Evolutionary conservation across 2,797 vertebrate genomes (phyloP), one percentile per base, ranked within the genome.

Genomic region (Labeo calbasu): DNA sequence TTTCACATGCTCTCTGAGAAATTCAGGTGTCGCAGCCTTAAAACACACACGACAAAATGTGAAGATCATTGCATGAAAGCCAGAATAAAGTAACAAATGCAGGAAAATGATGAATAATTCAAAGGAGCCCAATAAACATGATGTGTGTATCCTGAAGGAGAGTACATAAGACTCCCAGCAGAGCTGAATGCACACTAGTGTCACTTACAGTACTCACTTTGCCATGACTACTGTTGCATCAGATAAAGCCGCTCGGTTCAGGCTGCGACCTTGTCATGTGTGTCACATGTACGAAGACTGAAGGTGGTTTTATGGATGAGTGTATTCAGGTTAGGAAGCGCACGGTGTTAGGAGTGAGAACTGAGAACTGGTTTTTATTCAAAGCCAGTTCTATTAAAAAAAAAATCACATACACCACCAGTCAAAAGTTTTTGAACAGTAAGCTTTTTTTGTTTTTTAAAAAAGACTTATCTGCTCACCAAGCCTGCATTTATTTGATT

Each of bases 151-250:
- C 32, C 95, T 95, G 96, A 94, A 95, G 95, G 96, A 95, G 93
- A 95, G 91, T 91, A 23, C 13, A 57, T 23, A 43, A 89, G 92
- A 92, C 92, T 99, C 97, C 97, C 97, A 96, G 96, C 95, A 96
- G 97, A 97, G 97, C 96, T 96, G 96, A 98, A 97, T 96, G 96
- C 97, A 95, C 94, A 96, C 96, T 96, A 96, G 96, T 94, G 96
- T 94, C 94, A 94, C 94, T 95, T 94, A 36, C 28, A 17, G 63
- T 66, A 95, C 92, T 93, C 94, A 94, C 97, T 96, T 96, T 96
- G 95, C 96, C 95, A 93, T 89, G 89, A 92, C 92, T 90, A 89
- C 83, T 89, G 89, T 90, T 91, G 94, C 92, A 93, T 95, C 93
- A 97, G 96, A 97, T 96, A 91, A 96, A 96, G 96, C 95, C 93